These are phyloP conservation scores for Lepus europaeus DNA, from an alignment of 2,113 vertebrate genomes.

Conservation along the genomic window DNA sequence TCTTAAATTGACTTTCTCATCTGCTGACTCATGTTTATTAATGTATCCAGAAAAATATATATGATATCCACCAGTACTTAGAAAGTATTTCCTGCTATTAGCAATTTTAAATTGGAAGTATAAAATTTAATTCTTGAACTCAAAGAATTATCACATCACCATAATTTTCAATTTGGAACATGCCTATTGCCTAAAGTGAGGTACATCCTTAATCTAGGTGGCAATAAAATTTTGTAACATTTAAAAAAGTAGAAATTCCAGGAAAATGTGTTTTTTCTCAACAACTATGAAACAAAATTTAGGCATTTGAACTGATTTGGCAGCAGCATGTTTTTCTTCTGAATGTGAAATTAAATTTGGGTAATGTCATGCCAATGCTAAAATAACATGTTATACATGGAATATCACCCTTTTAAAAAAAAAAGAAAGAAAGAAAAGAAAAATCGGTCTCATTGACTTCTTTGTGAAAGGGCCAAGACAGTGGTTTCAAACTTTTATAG, in stretches of 20 bases:
- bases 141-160: conserved; percentile 55
- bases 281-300: conserved; percentile 84
- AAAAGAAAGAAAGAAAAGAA: not conserved
- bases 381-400: conserved; percentile 83
- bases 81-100: conserved; percentile 72
- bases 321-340: conserved; percentile 80
- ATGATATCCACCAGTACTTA: conserved; percentile 66
- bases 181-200: conserved; percentile 73
- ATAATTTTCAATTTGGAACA: conserved; percentile 76
- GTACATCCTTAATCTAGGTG: conserved; percentile 74
- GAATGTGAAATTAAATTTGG: conserved; percentile 85
- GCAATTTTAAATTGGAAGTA: conserved; percentile 69
- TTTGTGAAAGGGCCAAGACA: conserved; percentile 76
- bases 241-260: conserved; percentile 82
- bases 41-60: conserved; percentile 71
- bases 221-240: conserved; percentile 78
- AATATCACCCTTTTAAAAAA: conserved; percentile 78
- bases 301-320: conserved; percentile 85
- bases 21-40: conserved; percentile 79
- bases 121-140: conserved; percentile 66
- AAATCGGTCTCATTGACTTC: not conserved
- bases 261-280: conserved; percentile 81
- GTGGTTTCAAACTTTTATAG: conserved; percentile 72
- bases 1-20: conserved; percentile 67
- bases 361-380: conserved; percentile 84